Base-by-base conservation (phyloP, 2,113 vertebrate species). In the Pomatostomus ruficeps region DNA sequence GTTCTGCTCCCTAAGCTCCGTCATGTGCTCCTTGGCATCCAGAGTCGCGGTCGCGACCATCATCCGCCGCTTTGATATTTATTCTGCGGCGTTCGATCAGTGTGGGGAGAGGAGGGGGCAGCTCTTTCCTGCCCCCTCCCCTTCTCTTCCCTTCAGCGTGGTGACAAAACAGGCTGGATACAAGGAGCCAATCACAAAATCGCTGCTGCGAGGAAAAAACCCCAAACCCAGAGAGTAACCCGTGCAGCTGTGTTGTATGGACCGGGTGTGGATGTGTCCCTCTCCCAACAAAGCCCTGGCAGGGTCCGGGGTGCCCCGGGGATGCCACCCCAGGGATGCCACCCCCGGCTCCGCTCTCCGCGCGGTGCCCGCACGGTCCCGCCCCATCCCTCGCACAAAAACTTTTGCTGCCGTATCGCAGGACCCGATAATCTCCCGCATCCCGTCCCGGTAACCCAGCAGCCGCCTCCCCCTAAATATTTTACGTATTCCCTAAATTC, bases 401-500 rank as follows among this genome's bases (percentile, higher is more conserved):
- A 96, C 94, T 97, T 97, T 84, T 76, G 77, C 92, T 7, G 51
- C 42, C 35, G 5, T 94, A 85, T 95, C 94, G 84, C 90, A 85
- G 96, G 89, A 89, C 93, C 22, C 19, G 23, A 55, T 77, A 84
- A 91, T 93, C 79, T 77, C 91, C 54, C 2, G 16, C 8, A 75
- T 78, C 86, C 92, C 18, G 0, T n/a, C 73, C 61, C 78, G 73
- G 83, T 76, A 97, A 97, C 96, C 93, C 93, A 96, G 96, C 91
- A 97, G 96, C 94, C 71, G 3, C 75, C 79, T 89, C 75, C 83
- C 76, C 67, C n/a, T 76, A 45, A 45, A 70, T 70, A 85, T 95
- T 93, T 88, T 52, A 61, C 71, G 26, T 95, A 93, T 94, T 96
- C 78, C 97, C 93, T 90, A 95, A 98, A 98, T 97, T 98, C 72